Percentiles rank a stretch among this genome's conserved stretches.
Conservation (phyloP, 2,888 invertebrate species). For the Tromatobia lineatoria region DNA sequence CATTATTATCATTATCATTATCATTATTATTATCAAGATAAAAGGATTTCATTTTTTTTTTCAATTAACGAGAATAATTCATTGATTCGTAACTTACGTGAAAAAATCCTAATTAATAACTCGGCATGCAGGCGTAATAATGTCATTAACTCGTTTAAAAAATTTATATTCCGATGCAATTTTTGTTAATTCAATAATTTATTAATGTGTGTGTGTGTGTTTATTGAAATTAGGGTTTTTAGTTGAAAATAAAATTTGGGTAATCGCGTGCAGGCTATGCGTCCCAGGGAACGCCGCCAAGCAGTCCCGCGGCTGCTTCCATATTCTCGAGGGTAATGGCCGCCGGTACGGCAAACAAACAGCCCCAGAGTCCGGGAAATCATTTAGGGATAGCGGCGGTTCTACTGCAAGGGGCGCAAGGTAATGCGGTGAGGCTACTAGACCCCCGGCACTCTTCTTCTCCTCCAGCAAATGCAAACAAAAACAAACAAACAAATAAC, state of each 20-base stretch:
- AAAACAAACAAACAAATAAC: constrained; percentile 16
- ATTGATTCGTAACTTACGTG: constrained; percentile 4
- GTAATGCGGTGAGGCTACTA: constrained; percentile 76
- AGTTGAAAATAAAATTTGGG: constrained; percentile 27
- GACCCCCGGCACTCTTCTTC: constrained; percentile 51
- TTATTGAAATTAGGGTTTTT: neutral
- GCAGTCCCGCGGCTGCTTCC: constrained; percentile 81
- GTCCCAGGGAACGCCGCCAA: constrained; percentile 83
- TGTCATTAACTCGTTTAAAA: neutral
- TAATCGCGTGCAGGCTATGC: constrained; percentile 75
- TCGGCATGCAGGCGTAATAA: neutral
- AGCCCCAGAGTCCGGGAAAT: constrained; percentile 78
- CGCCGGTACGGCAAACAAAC: constrained; percentile 77
- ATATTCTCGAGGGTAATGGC: constrained; percentile 82
- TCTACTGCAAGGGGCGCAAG: constrained; percentile 85
- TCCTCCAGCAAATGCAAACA: constrained; percentile 42
- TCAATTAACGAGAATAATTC: neutral
- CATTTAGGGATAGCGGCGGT: constrained; percentile 84
- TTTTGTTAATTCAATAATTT: constrained; percentile 5
- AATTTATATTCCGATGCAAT: neutral
- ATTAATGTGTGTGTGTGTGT: neutral
- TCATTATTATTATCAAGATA: neutral
- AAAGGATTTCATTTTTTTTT: neutral
- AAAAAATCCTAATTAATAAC: constrained; percentile 6
- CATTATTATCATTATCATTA: constrained; percentile 6